These are phyloP conservation scores for Aurelia sp. DNA, from an alignment of 30 jellyfish, hydroid and myxozoan genomes.

Conservation along the genomic window DNA sequence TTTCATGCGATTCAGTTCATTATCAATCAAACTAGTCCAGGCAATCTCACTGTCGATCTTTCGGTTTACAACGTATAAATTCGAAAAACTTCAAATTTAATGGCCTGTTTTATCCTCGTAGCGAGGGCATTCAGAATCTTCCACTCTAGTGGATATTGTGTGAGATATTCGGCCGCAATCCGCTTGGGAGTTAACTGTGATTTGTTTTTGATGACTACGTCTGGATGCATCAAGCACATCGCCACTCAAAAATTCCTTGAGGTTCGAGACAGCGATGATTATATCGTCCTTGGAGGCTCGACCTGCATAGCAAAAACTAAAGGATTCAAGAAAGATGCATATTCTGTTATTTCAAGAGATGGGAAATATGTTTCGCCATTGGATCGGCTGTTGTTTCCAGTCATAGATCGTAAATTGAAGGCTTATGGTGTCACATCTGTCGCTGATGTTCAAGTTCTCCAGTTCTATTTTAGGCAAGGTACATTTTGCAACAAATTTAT, in stretches of 20 bases:
- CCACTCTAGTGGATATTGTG: conserved; percentile 35
- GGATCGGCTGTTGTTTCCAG: not conserved
- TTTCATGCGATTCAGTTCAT: too few relatives aligned
- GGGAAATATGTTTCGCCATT: not conserved
- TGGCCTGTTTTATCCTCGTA: not conserved
- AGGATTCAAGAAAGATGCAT: conserved; percentile 2
- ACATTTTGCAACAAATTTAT: too few relatives aligned
- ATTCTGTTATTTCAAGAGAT: conserved; percentile 2
- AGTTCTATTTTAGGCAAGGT: conserved; percentile 36
- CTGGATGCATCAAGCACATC: conserved; percentile 28
- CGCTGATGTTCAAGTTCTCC: not conserved
- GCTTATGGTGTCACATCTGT: not conserved
- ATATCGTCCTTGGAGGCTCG: not conserved
- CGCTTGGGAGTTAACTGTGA: conserved; percentile 8
- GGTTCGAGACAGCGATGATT: too few relatives aligned
- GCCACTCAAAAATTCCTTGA: not conserved
- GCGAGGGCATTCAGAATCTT: conserved; percentile 2
- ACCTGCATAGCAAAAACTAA: not conserved
- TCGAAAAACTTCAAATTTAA: too few relatives aligned
- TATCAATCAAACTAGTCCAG: too few relatives aligned
- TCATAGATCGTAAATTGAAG: not conserved
- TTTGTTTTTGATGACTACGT: not conserved
- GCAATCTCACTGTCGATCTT: too few relatives aligned
- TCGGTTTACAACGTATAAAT: too few relatives aligned
- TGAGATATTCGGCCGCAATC: not conserved